A percentile compares a stretch with the other conserved stretches of the same genome.
These are phyloP conservation scores for Epizoanthus stellaris DNA, from an alignment of 92 coral and sea anemone species.

Conservation along the genomic window DNA sequence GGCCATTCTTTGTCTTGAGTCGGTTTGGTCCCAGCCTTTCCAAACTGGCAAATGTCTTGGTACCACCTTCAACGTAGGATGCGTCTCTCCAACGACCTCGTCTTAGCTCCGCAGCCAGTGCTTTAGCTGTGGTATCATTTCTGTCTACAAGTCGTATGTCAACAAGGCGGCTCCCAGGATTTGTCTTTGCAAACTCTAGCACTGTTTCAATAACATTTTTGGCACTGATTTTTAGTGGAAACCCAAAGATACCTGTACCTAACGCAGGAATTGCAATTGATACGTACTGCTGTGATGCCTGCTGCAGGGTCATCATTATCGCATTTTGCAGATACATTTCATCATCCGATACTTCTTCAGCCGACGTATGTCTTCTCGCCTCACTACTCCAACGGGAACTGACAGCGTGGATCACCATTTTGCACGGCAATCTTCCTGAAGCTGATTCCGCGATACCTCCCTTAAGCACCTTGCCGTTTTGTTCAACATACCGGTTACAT, in stretches of 20 bases:
- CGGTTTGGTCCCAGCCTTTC: background rate
- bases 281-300: slow-evolving; percentile 48
- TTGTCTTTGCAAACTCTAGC: slow-evolving; percentile 34
- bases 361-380: slow-evolving; percentile 11
- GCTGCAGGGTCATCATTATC: slow-evolving; percentile 44
- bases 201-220: slow-evolving; percentile 57
- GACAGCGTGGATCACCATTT: slow-evolving; percentile 70
- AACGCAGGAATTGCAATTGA: slow-evolving; percentile 82
- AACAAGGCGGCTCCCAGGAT: slow-evolving; percentile 39
- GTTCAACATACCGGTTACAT: slow-evolving; percentile 48
- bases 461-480: slow-evolving; percentile 39
- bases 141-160: slow-evolving; percentile 67
- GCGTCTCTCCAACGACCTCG: slow-evolving; percentile 35
- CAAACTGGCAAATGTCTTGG: background rate
- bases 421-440: slow-evolving; percentile 72
- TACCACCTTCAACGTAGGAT: slow-evolving; percentile 3
- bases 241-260: slow-evolving; percentile 69
- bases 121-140: slow-evolving; percentile 56
- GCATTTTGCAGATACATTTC: slow-evolving; percentile 52
- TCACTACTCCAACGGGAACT: slow-evolving; percentile 62
- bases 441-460: slow-evolving; percentile 62
- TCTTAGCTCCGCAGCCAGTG: slow-evolving; percentile 51
- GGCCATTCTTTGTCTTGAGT: background rate
- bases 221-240: slow-evolving; percentile 75
- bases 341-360: slow-evolving; percentile 28